Conservation (phyloP, 1,140 invertebrate species). For the Palaemon carinicauda region DNA sequence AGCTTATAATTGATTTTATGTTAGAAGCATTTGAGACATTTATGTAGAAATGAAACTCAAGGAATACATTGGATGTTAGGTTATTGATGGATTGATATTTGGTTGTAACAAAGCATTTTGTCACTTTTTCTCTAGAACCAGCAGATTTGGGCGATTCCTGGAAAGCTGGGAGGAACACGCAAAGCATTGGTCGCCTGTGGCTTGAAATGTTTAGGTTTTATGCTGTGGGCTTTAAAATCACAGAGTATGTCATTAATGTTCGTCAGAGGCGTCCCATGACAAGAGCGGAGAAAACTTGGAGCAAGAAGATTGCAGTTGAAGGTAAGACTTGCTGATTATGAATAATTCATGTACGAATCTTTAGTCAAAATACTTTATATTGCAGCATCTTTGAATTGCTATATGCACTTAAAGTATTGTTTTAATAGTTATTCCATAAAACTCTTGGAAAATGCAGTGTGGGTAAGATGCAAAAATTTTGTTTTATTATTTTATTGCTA, state of each 20-base stretch:
- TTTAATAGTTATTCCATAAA: no score
- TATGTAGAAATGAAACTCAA: no score
- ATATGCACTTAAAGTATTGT: no score
- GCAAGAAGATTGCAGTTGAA: constrained; percentile 67
- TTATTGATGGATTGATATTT: no score
- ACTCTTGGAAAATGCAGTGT: no score
- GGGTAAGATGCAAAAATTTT: no score
- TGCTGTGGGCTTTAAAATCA: constrained; percentile 59
- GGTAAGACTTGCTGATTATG: constrained; percentile 62
- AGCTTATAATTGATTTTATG: no score
- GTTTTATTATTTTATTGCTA: no score
- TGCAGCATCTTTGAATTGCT: neutral
- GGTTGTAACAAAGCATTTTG: neutral
- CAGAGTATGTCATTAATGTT: constrained; percentile 65
- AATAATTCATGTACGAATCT: neutral
- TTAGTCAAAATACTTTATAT: neutral
- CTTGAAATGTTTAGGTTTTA: constrained; percentile 64
- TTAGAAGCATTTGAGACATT: no score
- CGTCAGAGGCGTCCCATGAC: constrained; percentile 61
- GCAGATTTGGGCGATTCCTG: constrained; percentile 43
- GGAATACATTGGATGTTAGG: no score
- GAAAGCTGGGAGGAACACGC: constrained; percentile 60
- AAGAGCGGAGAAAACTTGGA: constrained; percentile 64
- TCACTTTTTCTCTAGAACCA: constrained; percentile 15
- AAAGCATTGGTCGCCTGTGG: constrained; percentile 65